These are phyloP conservation scores for Sphaerodactylus townsendi DNA, from an alignment of 2,113 vertebrate species.

Conservation along the genomic window DNA sequence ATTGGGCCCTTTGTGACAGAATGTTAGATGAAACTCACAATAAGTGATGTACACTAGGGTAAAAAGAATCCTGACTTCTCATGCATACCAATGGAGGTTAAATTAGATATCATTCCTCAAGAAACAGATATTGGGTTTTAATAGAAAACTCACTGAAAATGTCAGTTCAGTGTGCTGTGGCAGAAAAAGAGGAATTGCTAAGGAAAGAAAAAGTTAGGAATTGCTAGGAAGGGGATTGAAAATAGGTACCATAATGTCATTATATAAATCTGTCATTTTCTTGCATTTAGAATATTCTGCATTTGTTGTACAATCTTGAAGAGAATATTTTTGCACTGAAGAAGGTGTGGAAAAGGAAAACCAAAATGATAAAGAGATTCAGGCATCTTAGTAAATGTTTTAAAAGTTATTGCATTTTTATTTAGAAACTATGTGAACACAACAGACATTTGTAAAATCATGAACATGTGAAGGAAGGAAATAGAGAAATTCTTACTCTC, in stretches of 20 bases:
- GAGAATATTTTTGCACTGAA: not conserved
- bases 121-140: not conserved
- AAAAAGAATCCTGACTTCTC: not conserved
- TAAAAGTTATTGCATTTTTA: not conserved
- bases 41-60: not conserved
- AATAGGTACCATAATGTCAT: not conserved
- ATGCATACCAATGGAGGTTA: not conserved
- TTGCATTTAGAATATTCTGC: not conserved
- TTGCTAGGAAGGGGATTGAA: not conserved
- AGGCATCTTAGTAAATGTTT: not conserved
- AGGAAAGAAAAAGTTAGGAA: not conserved
- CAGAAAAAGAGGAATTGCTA: not conserved
- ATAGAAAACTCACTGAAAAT: not conserved
- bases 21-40: not conserved
- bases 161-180: not conserved
- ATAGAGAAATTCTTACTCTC: not conserved
- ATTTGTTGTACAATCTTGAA: not conserved
- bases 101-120: constrained; percentile 2
- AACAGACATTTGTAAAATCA: not conserved
- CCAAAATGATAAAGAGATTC: not conserved
- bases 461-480: no score
- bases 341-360: not conserved
- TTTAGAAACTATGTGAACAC: not conserved
- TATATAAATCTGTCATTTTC: not conserved
- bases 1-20: not conserved